Conservation (phyloP, 2,797 vertebrate species). For the Channallabes apus region DNA sequence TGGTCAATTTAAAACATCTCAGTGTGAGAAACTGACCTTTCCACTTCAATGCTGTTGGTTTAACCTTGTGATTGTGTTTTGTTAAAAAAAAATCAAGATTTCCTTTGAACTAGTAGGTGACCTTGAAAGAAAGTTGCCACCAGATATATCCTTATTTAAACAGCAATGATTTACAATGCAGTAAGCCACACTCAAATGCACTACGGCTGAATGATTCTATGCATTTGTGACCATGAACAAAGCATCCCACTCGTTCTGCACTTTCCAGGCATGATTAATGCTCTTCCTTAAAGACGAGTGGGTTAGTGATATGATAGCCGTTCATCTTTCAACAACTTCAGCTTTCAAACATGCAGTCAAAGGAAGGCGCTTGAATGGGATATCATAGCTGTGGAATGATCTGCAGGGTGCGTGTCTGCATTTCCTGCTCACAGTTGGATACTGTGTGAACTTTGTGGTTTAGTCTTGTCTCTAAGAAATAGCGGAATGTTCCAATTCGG, state of each 20-base stretch:
- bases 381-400: not conserved
- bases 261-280: constrained; percentile 10
- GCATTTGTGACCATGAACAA: not conserved
- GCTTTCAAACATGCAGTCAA: not conserved
- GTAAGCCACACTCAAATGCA: constrained; percentile 2
- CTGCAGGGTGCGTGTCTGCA: constrained; percentile 11
- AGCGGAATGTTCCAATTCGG: not conserved
- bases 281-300: not conserved
- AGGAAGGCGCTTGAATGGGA: constrained; percentile 4
- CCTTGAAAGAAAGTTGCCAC: constrained; percentile 32
- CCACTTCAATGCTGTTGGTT: constrained; percentile 9
- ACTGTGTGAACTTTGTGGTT: constrained; percentile 2
- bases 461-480: not conserved
- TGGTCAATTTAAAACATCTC: not conserved
- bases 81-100: not conserved
- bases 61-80: constrained; percentile 24
- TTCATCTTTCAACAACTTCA: not conserved
- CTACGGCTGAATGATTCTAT: constrained; percentile 12
- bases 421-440: not conserved
- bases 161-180: constrained; percentile 37
- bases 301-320: not conserved
- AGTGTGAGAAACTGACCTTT: constrained; percentile 27
- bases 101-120: constrained; percentile 27
- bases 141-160: constrained; percentile 44
- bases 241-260: not conserved